Percentiles rank a stretch among this genome's conserved stretches.
phyloP scores from a whole-genome alignment of 2,113 vertebrate species.

The Gasterosteus nipponicus region DNA sequence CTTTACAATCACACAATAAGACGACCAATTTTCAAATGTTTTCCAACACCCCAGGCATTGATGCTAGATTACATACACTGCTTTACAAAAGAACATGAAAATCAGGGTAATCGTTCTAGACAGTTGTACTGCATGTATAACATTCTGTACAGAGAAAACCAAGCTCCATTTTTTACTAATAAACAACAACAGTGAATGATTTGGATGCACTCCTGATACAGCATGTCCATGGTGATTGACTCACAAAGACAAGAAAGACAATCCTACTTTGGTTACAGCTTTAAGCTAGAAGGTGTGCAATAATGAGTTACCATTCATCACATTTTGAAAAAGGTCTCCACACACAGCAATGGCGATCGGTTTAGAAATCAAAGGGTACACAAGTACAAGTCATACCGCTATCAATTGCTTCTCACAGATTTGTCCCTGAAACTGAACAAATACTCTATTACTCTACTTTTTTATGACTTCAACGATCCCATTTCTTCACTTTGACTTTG shows the following conservation, averaged over 20 bases:
- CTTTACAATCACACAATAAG: slow-evolving; percentile 58
- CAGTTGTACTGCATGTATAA: slow-evolving; percentile 57
- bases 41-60: slow-evolving; percentile 35
- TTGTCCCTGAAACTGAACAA: slow-evolving; percentile 2
- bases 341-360: slow-evolving; percentile 39
- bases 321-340: slow-evolving; percentile 45
- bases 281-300: slow-evolving; percentile 52
- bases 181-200: slow-evolving; percentile 50
- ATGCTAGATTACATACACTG: slow-evolving; percentile 36
- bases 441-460: background rate
- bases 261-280: slow-evolving; percentile 64
- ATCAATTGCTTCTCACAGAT: slow-evolving; percentile 1
- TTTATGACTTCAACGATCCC: slow-evolving; percentile 3
- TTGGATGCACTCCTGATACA: slow-evolving; percentile 46
- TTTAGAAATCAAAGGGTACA: slow-evolving; percentile 43
- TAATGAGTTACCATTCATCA: slow-evolving; percentile 42
- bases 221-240: slow-evolving; percentile 39
- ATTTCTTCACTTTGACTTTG: background rate
- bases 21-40: slow-evolving; percentile 30
- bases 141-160: slow-evolving; percentile 65
- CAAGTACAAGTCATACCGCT: slow-evolving; percentile 32
- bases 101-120: slow-evolving; percentile 28
- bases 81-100: slow-evolving; percentile 41
- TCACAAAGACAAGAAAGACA: slow-evolving; percentile 52
- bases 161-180: slow-evolving; percentile 46